Conservation (phyloP, 37 sponge, comb jelly and placozoan species). For the Agelas oroides region DNA sequence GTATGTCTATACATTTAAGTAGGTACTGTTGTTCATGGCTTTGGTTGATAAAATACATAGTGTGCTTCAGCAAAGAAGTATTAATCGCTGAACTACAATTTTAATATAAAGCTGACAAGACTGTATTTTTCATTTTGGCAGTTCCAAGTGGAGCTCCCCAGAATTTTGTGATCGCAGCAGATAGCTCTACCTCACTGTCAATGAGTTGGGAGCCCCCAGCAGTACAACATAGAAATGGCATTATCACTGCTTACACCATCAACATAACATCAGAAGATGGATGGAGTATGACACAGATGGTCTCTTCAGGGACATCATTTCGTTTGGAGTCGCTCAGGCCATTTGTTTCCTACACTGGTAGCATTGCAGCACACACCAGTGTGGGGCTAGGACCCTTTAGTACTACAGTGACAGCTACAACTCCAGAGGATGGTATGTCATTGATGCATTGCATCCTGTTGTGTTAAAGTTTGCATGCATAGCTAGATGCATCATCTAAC, state of each 20-base stretch:
- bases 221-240: slow-evolving; percentile 28
- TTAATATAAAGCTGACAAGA: too few relatives aligned
- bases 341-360: background rate
- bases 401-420: background rate
- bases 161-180: background rate
- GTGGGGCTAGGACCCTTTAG: slow-evolving; percentile 8
- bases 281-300: background rate
- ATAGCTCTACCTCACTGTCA: background rate
- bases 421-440: slow-evolving; percentile 10
- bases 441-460: too few relatives aligned
- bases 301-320: background rate
- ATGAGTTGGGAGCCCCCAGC: slow-evolving; percentile 25
- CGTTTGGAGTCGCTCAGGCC: background rate
- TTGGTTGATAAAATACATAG: too few relatives aligned
- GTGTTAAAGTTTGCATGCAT: too few relatives aligned
- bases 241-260: slow-evolving; percentile 28
- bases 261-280: background rate
- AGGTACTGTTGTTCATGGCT: too few relatives aligned
- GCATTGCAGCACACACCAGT: slow-evolving; percentile 5
- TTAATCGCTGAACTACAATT: too few relatives aligned
- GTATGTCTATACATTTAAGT: background rate
- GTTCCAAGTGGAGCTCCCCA: slow-evolving; percentile 39
- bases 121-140: too few relatives aligned
- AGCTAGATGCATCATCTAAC: too few relatives aligned
- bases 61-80: too few relatives aligned